These are phyloP conservation scores for Rosalia funebris DNA, from an alignment of 2,888 invertebrate genomes.

Conservation along the genomic window DNA sequence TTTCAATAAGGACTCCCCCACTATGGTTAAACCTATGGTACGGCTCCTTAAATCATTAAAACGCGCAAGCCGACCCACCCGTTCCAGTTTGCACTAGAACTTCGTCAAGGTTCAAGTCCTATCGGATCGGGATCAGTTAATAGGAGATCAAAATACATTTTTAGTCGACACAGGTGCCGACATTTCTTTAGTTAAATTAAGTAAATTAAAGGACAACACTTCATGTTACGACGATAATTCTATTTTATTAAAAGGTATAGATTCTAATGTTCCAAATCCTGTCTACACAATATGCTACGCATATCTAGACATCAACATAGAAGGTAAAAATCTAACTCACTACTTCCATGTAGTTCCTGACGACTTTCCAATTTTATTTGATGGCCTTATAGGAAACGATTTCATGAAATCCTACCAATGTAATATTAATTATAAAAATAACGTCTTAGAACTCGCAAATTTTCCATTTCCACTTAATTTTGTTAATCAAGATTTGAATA, in stretches of 20 bases:
- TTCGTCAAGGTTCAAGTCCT: no score
- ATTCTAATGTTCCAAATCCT: not conserved
- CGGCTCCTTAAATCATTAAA: no score
- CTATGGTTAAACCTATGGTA: no score
- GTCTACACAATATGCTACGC: slow-evolving; percentile 8
- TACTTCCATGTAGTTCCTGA: slow-evolving; percentile 20
- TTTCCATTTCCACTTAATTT: no score
- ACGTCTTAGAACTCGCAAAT: no score
- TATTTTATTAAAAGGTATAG: slow-evolving; percentile 12
- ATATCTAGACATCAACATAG: no score
- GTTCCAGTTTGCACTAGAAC: no score
- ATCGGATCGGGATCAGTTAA: no score
- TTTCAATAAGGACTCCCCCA: no score
- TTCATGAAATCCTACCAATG: slow-evolving; percentile 20
- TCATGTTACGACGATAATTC: not conserved
- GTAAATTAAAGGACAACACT: not conserved
- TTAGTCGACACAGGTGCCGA: slow-evolving; percentile 8
- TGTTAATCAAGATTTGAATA: no score
- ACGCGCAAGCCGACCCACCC: no score
- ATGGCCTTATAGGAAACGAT: not conserved
- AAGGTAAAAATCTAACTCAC: not conserved
- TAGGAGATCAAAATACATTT: not conserved
- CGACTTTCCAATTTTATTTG: slow-evolving; percentile 8
- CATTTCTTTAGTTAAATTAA: slow-evolving; percentile 1
- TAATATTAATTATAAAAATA: slow-evolving; percentile 20